Base-by-base conservation (phyloP, 2,113 vertebrate species). In the Tachysurus vachellii region DNA sequence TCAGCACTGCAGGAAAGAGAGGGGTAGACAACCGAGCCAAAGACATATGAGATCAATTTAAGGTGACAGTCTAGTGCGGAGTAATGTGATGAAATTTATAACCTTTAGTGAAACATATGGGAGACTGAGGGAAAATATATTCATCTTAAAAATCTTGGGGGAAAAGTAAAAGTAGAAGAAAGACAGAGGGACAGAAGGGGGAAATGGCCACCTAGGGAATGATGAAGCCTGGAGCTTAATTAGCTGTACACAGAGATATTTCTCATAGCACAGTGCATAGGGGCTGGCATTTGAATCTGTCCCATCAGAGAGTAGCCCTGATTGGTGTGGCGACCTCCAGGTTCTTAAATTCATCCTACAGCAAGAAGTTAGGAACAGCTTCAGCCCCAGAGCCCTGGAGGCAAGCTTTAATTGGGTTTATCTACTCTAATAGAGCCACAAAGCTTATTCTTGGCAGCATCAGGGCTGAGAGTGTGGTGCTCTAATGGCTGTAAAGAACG, bases 101-200 rank as follows among this genome's bases (percentile, higher is more conserved):
- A 90, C 87, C 86, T 92, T 92, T 91, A 93, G 92, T 92, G 91
- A 92, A 93, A 92, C 88, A 92, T 89, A 91, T 85, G 85, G 86
- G 90, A 80, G 87, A 90, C 83, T 77, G 81, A 61, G 8, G 80
- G 87, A 85, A 86, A 83, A 88, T 90, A 90, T 50, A 85, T 91
- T 88, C 56, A 92, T 92, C 83, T 90, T 86, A 66, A 87, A 50
- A 70, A 91, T 11, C 47, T 77, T 70, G 44, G 85, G 83, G 87
- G 86, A 88, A 91, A 92, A 13, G 42, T 56, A 79, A 80, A 88
- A 76, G 87, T n/a, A 57, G 68, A 6, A 68, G 28, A 57, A 86
- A 14, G 71, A 75, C 76, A 75, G 47, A 61, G 31, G 31, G 84
- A 86, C 87, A 88, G 57, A 81, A 89, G 70, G 82, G 88, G 86